Conservation (phyloP, 2,888 invertebrate genomes). For the Melinaea menophilus region DNA sequence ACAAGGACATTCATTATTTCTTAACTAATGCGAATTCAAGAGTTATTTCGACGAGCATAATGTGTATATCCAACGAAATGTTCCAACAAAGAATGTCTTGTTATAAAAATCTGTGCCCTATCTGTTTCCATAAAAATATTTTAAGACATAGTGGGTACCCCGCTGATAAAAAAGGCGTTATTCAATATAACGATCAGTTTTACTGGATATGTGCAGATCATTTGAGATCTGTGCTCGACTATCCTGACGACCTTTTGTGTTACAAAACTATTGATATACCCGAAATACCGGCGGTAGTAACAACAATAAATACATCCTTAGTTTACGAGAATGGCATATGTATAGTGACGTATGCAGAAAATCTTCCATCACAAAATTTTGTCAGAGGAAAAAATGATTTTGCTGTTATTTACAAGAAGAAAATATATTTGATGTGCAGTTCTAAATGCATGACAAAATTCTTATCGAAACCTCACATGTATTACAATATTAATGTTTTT, state of each 20-base stretch:
- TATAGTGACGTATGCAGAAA: slow-evolving; percentile 78
- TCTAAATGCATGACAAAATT: slow-evolving; percentile 73
- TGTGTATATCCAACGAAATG: slow-evolving; percentile 77
- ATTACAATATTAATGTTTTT: slow-evolving; percentile 66
- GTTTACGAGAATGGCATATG: slow-evolving; percentile 78
- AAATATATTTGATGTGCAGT: slow-evolving; percentile 77
- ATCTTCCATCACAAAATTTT: slow-evolving; percentile 67
- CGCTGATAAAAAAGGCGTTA: slow-evolving; percentile 73
- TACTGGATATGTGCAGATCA: slow-evolving; percentile 81
- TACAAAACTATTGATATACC: slow-evolving; percentile 54
- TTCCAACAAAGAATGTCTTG: slow-evolving; percentile 70
- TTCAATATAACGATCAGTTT: slow-evolving; percentile 73
- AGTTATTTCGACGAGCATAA: slow-evolving; percentile 68
- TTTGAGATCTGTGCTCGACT: slow-evolving; percentile 58
- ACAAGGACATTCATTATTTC: slow-evolving; percentile 72
- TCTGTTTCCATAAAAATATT: slow-evolving; percentile 68
- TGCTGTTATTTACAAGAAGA: slow-evolving; percentile 69
- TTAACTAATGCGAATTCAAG: slow-evolving; percentile 63
- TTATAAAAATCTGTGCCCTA: slow-evolving; percentile 78
- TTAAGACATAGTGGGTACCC: slow-evolving; percentile 62
- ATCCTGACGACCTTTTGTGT: slow-evolving; percentile 61
- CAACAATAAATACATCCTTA: slow-evolving; percentile 54
- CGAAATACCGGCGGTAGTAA: slow-evolving; percentile 69
- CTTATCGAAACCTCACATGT: slow-evolving; percentile 69
- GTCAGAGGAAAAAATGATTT: slow-evolving; percentile 62